A percentile compares a stretch with the other conserved stretches of the same genome.
phyloP scores from a whole-genome alignment of 2,113 vertebrate genomes.

The Coturnix japonica region DNA sequence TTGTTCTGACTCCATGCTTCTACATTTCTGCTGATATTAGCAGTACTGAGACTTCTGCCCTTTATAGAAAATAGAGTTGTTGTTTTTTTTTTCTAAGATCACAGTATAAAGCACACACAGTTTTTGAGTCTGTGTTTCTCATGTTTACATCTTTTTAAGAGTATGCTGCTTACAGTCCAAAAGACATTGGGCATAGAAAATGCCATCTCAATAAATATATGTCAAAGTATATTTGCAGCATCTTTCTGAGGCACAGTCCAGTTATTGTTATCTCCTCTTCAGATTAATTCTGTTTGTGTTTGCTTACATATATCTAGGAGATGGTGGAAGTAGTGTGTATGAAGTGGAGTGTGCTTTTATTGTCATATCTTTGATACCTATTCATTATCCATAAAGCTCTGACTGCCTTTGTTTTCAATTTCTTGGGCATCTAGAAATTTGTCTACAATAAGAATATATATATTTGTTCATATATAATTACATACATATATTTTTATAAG shows the following conservation, averaged over 20 bases:
- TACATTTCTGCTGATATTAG: constrained; percentile 47
- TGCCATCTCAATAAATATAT: constrained; percentile 25
- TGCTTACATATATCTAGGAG: not conserved
- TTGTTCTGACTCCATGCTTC: constrained; percentile 38
- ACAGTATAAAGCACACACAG: not conserved
- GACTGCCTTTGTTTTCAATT: not conserved
- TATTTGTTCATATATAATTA: not conserved
- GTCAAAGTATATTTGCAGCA: constrained; percentile 26
- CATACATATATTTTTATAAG: not conserved
- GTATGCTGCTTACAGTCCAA: not conserved
- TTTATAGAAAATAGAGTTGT: not conserved
- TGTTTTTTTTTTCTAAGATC: constrained; percentile 20
- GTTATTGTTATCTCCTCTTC: not conserved
- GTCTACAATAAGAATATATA: not conserved
- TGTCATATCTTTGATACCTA: not conserved
- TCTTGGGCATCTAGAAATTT: not conserved
- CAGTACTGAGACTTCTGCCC: not conserved
- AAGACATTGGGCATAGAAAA: constrained; percentile 23
- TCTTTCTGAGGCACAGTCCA: constrained; percentile 42
- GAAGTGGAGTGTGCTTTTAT: not conserved
- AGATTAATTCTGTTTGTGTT: not conserved
- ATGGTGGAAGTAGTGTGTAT: not conserved
- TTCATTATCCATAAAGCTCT: not conserved
- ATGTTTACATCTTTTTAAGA: constrained; percentile 6
- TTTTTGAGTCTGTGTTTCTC: not conserved